phyloP scores from a whole-genome alignment of 2,888 invertebrate genomes.

The Clostera curtula region DNA sequence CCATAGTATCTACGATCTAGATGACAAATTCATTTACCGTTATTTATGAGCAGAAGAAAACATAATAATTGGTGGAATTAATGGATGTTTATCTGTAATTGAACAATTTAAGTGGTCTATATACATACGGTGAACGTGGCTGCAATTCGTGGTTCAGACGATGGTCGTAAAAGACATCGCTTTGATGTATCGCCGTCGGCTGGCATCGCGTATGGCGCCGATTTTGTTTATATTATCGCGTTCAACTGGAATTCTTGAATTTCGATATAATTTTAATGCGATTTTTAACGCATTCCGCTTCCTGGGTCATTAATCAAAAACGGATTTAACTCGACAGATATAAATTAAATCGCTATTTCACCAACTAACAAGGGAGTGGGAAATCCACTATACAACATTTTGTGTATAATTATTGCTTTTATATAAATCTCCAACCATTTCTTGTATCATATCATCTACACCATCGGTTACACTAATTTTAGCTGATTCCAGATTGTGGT shows the following conservation, averaged over 20 bases:
- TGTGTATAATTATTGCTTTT: too few relatives aligned
- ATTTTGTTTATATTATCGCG: slow-evolving; percentile 12
- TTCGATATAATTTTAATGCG: slow-evolving; percentile 4
- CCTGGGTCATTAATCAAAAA: neutral
- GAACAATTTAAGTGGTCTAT: slow-evolving; percentile 15
- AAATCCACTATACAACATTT: too few relatives aligned
- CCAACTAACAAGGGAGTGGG: too few relatives aligned
- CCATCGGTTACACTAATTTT: too few relatives aligned
- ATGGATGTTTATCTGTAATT: slow-evolving; percentile 9
- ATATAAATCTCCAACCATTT: too few relatives aligned
- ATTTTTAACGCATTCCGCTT: neutral
- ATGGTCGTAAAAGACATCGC: slow-evolving; percentile 33
- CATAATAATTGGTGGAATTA: neutral
- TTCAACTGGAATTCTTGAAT: slow-evolving; percentile 7
- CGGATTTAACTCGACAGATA: neutral
- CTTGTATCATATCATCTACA: too few relatives aligned
- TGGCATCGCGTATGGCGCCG: slow-evolving; percentile 5
- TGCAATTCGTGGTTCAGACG: slow-evolving; percentile 29
- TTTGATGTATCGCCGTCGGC: slow-evolving; percentile 32
- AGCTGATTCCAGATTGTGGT: too few relatives aligned
- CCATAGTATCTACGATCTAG: neutral
- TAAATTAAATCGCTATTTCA: too few relatives aligned
- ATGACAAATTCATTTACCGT: too few relatives aligned
- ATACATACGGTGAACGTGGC: slow-evolving; percentile 21
- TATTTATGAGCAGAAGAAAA: too few relatives aligned